Conservation (phyloP, 53 echinoderm and acorn worm species). For the Stichopus horrens region DNA sequence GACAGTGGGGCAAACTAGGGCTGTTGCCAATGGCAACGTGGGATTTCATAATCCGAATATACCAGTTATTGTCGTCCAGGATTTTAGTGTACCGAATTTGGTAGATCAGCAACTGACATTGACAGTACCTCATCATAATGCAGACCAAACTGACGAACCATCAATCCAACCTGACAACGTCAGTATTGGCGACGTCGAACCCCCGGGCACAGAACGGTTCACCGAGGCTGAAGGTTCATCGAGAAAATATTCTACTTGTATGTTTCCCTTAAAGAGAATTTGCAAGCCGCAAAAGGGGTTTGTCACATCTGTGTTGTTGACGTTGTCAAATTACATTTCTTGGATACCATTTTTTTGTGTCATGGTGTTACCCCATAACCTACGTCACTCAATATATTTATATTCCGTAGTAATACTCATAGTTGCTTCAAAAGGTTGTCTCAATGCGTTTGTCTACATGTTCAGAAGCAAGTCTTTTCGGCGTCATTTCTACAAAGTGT, state of each 20-base stretch:
- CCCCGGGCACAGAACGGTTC: no score
- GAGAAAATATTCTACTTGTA: no score
- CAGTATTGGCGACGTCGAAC: no score
- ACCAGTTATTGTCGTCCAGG: not conserved
- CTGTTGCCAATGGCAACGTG: no score
- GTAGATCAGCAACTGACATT: not conserved
- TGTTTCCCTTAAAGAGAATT: no score
- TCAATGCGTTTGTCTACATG: not conserved
- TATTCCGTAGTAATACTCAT: not conserved
- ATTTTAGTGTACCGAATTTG: not conserved
- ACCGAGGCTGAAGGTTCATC: no score
- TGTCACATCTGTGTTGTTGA: not conserved
- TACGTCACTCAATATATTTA: not conserved
- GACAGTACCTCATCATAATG: no score
- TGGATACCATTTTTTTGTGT: slow-evolving; percentile 24
- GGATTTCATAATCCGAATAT: not conserved
- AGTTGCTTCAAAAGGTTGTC: not conserved
- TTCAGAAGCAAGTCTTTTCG: not conserved
- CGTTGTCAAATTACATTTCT: not conserved
- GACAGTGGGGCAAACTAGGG: no score
- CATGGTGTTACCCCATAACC: not conserved
- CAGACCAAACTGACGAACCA: no score
- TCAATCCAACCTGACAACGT: no score
- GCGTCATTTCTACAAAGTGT: not conserved
- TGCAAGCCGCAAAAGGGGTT: not conserved